Conservation (phyloP, 2,888 invertebrate genomes). For the Athalia cordata region DNA sequence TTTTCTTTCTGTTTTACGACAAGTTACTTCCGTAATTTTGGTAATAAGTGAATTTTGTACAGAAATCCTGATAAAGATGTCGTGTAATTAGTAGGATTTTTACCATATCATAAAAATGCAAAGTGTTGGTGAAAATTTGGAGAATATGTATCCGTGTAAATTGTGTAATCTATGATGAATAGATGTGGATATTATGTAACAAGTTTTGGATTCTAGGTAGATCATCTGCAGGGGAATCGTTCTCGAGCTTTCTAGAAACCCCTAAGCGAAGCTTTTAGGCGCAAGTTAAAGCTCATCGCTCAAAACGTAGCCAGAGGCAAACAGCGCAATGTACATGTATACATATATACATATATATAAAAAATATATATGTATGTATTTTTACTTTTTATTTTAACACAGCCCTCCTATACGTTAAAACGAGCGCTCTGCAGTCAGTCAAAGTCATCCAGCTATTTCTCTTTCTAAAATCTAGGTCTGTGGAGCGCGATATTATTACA, state of each 20-base stretch:
- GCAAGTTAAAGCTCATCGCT: constrained; percentile 44
- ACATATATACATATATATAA: constrained; percentile 8
- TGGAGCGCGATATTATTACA: neutral
- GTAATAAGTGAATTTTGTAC: too few species aligned
- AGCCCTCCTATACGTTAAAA: constrained; percentile 29
- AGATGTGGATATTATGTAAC: too few species aligned
- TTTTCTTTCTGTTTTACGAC: too few species aligned
- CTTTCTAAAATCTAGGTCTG: constrained; percentile 3
- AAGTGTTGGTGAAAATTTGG: too few species aligned
- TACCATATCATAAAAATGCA: too few species aligned
- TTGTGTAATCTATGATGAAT: too few species aligned
- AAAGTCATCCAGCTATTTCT: constrained; percentile 33
- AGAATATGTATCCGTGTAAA: too few species aligned
- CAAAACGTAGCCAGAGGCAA: constrained; percentile 44
- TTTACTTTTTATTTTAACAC: constrained; percentile 31
- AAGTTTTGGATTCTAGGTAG: too few species aligned
- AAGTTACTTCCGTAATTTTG: too few species aligned
- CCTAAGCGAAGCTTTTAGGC: constrained; percentile 44
- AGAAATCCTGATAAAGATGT: too few species aligned
- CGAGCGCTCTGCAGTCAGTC: constrained; percentile 35
- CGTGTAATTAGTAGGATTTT: too few species aligned
- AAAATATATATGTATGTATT: constrained; percentile 26
- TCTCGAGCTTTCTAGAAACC: neutral
- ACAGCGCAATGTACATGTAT: constrained; percentile 22
- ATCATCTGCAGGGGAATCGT: constrained; percentile 20